These are phyloP conservation scores for Peromyscus eremicus DNA, from an alignment of 2,797 vertebrate species.

Conservation along the genomic window DNA sequence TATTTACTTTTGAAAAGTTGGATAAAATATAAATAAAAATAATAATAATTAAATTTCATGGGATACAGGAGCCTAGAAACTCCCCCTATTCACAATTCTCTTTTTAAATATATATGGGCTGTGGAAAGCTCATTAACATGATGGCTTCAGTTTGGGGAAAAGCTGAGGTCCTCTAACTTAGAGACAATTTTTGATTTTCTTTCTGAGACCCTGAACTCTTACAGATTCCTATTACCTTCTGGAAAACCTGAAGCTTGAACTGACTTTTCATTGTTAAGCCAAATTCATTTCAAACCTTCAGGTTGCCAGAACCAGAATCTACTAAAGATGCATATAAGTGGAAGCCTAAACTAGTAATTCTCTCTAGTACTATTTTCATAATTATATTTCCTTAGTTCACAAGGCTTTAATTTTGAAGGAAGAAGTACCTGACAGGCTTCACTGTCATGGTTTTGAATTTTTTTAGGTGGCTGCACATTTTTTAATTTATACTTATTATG, in stretches of 20 bases:
- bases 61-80: background rate
- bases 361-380: conserved; percentile 3
- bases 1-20: conserved; percentile 32
- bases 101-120: background rate
- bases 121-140: background rate
- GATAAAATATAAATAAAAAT: background rate
- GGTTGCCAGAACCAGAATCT: background rate
- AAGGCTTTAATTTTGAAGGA: conserved; percentile 7
- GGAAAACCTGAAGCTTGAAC: background rate
- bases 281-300: conserved; percentile 48
- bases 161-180: background rate
- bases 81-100: background rate
- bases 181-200: background rate
- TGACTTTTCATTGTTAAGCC: conserved; percentile 23
- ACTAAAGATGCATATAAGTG: background rate
- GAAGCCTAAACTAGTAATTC: conserved; percentile 30
- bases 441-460: background rate
- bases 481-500: background rate
- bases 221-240: background rate
- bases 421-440: background rate
- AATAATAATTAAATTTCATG: background rate
- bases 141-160: background rate
- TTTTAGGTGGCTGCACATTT: conserved; percentile 6
- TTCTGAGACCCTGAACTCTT: background rate
- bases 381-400: background rate